Conservation (phyloP, 2,888 invertebrate species). For the Cryptops parisi region DNA sequence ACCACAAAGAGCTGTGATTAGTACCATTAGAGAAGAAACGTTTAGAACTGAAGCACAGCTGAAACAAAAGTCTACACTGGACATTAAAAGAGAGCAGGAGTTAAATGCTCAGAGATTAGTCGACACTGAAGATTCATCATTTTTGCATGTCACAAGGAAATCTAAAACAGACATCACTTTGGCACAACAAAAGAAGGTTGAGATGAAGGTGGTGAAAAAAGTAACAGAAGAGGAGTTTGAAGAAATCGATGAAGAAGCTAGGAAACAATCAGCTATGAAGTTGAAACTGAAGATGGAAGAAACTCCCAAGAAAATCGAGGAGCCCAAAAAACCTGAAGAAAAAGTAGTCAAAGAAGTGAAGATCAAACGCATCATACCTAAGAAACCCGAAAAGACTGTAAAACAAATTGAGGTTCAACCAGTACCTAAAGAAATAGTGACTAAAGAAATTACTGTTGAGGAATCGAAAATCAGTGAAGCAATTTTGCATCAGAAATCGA, state of each 20-base stretch:
- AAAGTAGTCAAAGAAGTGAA: not conserved
- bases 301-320: not conserved
- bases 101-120: not conserved
- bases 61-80: not conserved
- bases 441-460: slow-evolving; percentile 5
- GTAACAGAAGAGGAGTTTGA: slow-evolving; percentile 3
- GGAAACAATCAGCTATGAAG: slow-evolving; percentile 31
- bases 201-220: slow-evolving; percentile 2
- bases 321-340: slow-evolving; percentile 11
- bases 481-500: not conserved
- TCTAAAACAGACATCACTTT: slow-evolving; percentile 7
- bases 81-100: slow-evolving; percentile 8
- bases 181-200: slow-evolving; percentile 2
- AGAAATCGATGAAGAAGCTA: slow-evolving; percentile 19
- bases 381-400: not conserved
- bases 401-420: not conserved
- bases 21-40: not conserved
- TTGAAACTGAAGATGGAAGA: slow-evolving; percentile 7
- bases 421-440: not conserved
- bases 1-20: not conserved
- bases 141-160: not conserved
- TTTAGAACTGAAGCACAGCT: not conserved
- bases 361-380: not conserved
- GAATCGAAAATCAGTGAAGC: not conserved
- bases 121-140: not conserved